A percentile compares a stretch with the other conserved stretches of the same genome.
Evolutionary conservation across 2,888 invertebrate species (phyloP).

Genomic region (Acrocyrtus sp.): DNA sequence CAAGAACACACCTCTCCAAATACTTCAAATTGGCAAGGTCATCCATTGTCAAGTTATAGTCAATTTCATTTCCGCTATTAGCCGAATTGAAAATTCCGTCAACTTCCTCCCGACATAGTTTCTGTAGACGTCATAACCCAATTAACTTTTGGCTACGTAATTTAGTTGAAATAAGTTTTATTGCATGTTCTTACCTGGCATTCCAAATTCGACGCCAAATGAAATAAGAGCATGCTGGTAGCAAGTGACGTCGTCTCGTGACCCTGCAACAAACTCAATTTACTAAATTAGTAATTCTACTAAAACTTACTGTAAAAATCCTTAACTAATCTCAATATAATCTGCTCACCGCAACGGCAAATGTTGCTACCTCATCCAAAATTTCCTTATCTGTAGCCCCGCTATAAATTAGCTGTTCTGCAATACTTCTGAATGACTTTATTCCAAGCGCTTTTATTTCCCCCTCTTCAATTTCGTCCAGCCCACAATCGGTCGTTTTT

Average conservation of each 20-base stretch:
- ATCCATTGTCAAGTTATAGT: background rate
- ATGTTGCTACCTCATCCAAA: background rate
- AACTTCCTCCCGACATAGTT: slow-evolving; percentile 3
- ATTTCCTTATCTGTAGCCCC: slow-evolving; percentile 11
- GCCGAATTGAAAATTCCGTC: no score
- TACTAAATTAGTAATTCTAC: background rate
- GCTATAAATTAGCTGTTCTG: background rate
- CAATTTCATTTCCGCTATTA: no score
- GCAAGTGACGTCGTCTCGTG: slow-evolving; percentile 5
- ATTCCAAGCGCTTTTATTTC: background rate
- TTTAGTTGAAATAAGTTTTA: no score
- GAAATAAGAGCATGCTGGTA: background rate
- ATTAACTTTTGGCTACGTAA: no score
- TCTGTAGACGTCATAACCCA: background rate
- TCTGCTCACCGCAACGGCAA: slow-evolving; percentile 8
- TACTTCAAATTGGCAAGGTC: background rate
- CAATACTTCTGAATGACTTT: background rate
- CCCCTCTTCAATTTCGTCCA: background rate
- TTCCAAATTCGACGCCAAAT: slow-evolving; percentile 6
- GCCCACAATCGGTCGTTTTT: background rate
- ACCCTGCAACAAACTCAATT: background rate
- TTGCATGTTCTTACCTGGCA: no score
- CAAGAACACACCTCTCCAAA: slow-evolving; percentile 9
- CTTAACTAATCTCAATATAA: background rate
- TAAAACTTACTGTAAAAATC: background rate